A percentile compares a stretch with the other conserved stretches of the same genome.
These are phyloP conservation scores for Xanthorhoe spadicearia DNA, from an alignment of 2,888 invertebrate species.

Conservation along the genomic window DNA sequence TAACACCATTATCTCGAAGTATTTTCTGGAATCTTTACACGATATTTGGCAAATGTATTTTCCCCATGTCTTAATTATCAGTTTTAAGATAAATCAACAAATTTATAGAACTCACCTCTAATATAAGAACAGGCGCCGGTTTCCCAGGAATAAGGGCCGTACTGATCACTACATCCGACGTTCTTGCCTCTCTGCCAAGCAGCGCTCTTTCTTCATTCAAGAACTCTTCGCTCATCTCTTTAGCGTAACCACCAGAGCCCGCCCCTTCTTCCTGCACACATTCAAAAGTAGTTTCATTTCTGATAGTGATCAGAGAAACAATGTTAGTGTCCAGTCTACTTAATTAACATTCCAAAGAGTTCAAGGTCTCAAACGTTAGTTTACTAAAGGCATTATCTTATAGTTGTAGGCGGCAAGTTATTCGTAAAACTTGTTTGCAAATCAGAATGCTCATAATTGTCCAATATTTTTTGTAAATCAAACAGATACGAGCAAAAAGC, in stretches of 20 bases:
- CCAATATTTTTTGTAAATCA: constrained; percentile 11
- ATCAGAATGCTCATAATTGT: constrained; percentile 15
- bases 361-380: constrained; percentile 20
- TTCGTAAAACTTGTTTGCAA: constrained; percentile 23
- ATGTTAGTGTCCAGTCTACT: not conserved
- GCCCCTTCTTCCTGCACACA: constrained; percentile 87
- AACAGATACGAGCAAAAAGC: constrained; percentile 19
- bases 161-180: constrained; percentile 94
- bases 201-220: constrained; percentile 93
- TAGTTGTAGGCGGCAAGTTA: constrained; percentile 3
- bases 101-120: constrained; percentile 84
- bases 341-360: constrained; percentile 15
- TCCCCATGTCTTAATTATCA: too few relatives aligned
- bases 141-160: constrained; percentile 96
- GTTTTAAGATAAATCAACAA: too few relatives aligned
- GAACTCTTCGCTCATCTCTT: constrained; percentile 94
- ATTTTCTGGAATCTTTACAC: too few relatives aligned
- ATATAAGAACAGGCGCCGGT: constrained; percentile 91
- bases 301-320: not conserved
- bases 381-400: not conserved
- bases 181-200: constrained; percentile 93
- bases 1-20: too few relatives aligned
- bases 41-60: too few relatives aligned
- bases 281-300: not conserved
- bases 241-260: constrained; percentile 88